Percentiles rank a stretch among this genome's conserved stretches.
Conservation (phyloP, 2,113 vertebrate genomes). For the Sebastes schlegelii region DNA sequence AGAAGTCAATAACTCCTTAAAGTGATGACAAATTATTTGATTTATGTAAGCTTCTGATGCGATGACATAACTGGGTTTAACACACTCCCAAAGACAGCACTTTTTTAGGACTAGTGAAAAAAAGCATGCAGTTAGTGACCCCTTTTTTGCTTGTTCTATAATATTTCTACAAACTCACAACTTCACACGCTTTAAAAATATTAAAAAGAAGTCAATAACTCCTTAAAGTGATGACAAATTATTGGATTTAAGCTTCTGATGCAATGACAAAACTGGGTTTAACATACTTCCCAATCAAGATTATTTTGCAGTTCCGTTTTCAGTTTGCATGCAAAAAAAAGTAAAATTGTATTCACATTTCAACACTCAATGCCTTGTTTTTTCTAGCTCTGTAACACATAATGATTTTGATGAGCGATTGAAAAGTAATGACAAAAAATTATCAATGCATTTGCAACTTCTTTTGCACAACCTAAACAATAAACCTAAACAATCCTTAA, state of each 20-base stretch:
- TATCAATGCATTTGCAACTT: slow-evolving; percentile 2
- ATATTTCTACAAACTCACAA: neutral
- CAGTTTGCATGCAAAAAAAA: neutral
- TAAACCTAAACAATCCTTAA: neutral
- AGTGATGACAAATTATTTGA: slow-evolving; percentile 11
- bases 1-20: slow-evolving; percentile 2
- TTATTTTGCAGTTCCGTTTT: neutral
- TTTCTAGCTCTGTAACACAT: neutral
- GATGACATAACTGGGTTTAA: slow-evolving; percentile 1
- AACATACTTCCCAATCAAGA: slow-evolving; percentile 27
- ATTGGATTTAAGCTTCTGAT: slow-evolving; percentile 9
- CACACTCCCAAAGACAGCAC: neutral
- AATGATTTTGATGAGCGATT: neutral
- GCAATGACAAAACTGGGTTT: slow-evolving; percentile 7
- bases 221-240: slow-evolving; percentile 13
- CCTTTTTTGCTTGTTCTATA: neutral
- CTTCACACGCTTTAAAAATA: neutral
- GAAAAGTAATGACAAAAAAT: neutral
- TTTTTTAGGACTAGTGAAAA: neutral
- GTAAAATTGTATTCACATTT: slow-evolving; percentile 11
- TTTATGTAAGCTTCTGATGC: slow-evolving; percentile 15
- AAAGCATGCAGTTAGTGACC: neutral
- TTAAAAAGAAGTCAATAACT: neutral
- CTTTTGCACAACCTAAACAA: neutral
- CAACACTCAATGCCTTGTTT: neutral